A percentile compares a stretch with the other conserved stretches of the same genome.
phyloP scores from a whole-genome alignment of 2,113 vertebrate species.

The Stictonetta naevosa region DNA sequence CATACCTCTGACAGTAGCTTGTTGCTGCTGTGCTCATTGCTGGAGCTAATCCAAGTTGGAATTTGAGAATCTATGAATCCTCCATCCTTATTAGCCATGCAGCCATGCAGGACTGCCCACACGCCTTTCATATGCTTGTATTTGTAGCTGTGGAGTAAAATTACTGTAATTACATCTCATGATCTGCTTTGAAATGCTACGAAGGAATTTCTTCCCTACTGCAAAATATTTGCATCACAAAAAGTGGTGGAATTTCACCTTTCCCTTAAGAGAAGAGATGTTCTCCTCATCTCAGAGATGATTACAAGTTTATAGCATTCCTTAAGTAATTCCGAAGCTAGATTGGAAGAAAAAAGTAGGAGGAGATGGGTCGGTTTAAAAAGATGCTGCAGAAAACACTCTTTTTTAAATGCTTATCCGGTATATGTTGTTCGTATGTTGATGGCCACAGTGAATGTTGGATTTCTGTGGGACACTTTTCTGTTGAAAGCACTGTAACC shows the following conservation, averaged over 20 bases:
- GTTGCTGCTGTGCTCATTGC: neutral
- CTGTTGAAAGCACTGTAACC: neutral
- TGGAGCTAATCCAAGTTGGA: neutral
- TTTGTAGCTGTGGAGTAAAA: constrained; percentile 17
- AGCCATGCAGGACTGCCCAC: neutral
- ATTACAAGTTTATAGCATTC: neutral
- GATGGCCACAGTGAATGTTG: neutral
- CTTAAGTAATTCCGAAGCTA: neutral
- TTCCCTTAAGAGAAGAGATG: neutral
- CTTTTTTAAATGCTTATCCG: neutral
- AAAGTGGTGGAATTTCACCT: neutral
- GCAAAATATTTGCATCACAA: constrained; percentile 45
- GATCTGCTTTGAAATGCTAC: constrained; percentile 10
- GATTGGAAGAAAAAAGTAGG: neutral
- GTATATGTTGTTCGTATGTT: neutral
- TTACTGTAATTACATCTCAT: constrained; percentile 25
- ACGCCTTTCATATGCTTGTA: neutral
- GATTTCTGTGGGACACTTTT: neutral
- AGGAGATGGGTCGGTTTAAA: neutral
- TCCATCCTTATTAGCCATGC: neutral
- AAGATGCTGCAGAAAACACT: neutral
- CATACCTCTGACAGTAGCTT: neutral
- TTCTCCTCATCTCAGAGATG: neutral
- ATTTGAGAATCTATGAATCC: neutral
- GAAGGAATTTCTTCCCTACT: neutral